phyloP scores from a whole-genome alignment of 2,888 invertebrate species.

The Nomada goodeniana region DNA sequence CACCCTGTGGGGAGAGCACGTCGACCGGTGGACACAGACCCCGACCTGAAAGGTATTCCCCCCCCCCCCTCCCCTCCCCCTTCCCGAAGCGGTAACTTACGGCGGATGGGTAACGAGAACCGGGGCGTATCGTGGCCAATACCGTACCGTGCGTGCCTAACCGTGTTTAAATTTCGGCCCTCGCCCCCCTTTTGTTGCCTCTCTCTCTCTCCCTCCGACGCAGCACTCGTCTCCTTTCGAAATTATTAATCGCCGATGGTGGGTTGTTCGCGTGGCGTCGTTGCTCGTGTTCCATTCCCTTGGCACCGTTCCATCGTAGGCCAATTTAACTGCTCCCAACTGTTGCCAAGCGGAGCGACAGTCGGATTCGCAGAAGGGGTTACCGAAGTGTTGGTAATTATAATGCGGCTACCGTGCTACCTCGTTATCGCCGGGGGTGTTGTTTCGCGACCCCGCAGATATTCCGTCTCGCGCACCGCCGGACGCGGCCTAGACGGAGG shows the following conservation, averaged over 20 bases:
- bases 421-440: conserved; percentile 30
- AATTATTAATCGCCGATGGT: conserved; percentile 55
- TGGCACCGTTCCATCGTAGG: conserved; percentile 52
- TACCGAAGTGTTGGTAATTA: conserved; percentile 61
- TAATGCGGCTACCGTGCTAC: conserved; percentile 39
- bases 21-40: conserved; percentile 17
- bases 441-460: no score
- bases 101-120: not conserved
- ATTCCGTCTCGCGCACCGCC: no score
- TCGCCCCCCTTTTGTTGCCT: conserved; percentile 9
- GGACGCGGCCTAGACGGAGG: no score
- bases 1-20: conserved; percentile 37
- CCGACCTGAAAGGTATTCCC: conserved; percentile 45
- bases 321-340: conserved; percentile 46
- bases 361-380: conserved; percentile 13
- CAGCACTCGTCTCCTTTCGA: not conserved
- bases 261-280: conserved; percentile 41
- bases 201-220: not conserved
- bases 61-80: no score
- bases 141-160: conserved; percentile 22
- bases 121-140: conserved; percentile 16
- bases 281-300: conserved; percentile 20
- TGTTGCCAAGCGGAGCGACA: conserved; percentile 14
- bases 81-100: conserved; percentile 32
- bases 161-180: conserved; percentile 36